Evolutionary conservation across 2,888 invertebrate species (phyloP).

Genomic region (Drosophila hamatofila): DNA sequence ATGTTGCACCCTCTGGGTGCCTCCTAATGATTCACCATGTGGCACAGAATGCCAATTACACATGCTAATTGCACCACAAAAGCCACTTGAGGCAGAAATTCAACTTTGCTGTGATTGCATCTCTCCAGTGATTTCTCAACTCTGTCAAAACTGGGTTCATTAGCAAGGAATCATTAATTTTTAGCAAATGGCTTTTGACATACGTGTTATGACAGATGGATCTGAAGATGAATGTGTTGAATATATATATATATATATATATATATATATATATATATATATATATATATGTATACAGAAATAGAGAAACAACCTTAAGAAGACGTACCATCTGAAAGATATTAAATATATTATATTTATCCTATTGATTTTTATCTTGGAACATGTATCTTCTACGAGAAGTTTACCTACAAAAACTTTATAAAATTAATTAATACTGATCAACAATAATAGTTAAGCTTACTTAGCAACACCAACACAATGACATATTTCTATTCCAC

Average conservation of each 20-base stretch:
- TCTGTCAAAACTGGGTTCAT: slow-evolving; percentile 40
- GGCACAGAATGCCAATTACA: slow-evolving; percentile 52
- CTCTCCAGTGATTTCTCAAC: slow-evolving; percentile 31
- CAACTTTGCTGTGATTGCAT: slow-evolving; percentile 49
- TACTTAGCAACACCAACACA: background rate
- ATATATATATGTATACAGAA: no score
- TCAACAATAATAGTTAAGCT: background rate
- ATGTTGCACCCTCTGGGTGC: slow-evolving; percentile 36
- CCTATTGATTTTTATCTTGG: background rate
- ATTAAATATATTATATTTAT: background rate
- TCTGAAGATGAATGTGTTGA: background rate
- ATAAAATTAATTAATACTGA: background rate
- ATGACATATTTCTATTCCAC: slow-evolving; percentile 2
- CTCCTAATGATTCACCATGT: slow-evolving; percentile 39
- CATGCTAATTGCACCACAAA: slow-evolving; percentile 62
- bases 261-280: no score
- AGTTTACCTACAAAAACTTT: background rate
- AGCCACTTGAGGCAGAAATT: slow-evolving; percentile 19
- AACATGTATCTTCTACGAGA: background rate
- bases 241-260: no score
- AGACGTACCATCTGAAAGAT: no score
- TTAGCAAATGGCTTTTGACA: slow-evolving; percentile 12
- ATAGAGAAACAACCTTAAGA: background rate
- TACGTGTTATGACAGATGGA: slow-evolving; percentile 27
- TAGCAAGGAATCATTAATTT: slow-evolving; percentile 56